Conservation (phyloP, 92 coral and sea anemone genomes). For the Isaurus tuberculatus region DNA sequence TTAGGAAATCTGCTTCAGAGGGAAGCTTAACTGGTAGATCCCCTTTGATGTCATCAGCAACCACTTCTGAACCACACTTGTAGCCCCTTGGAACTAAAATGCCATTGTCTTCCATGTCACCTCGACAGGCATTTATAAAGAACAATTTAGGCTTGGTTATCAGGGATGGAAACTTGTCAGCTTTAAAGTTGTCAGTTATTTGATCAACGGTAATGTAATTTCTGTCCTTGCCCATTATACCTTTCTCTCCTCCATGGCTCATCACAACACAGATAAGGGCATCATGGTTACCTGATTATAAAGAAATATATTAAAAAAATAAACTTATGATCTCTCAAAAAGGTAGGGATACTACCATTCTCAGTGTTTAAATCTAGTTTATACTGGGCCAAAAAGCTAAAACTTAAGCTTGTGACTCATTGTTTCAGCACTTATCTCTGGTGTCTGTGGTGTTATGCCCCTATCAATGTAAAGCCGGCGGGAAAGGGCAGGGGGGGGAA, state of each 20-base stretch:
- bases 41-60: constrained; percentile 33
- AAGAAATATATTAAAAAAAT: background rate
- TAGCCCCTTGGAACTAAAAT: constrained; percentile 36
- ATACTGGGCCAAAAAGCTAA: too few species aligned
- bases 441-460: too few species aligned
- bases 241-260: constrained; percentile 87
- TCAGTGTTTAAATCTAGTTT: too few species aligned
- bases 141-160: constrained; percentile 93
- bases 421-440: too few species aligned
- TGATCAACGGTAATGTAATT: constrained; percentile 70
- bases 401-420: too few species aligned
- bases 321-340: background rate
- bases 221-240: constrained; percentile 69
- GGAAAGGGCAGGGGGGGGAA: too few species aligned
- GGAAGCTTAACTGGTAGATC: constrained; percentile 87
- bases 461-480: too few species aligned
- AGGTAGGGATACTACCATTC: too few species aligned
- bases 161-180: constrained; percentile 71
- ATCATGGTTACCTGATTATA: constrained; percentile 73
- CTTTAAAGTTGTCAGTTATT: constrained; percentile 79
- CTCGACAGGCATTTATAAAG: constrained; percentile 95
- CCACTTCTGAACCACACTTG: constrained; percentile 42
- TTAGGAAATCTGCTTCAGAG: constrained; percentile 84
- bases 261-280: constrained; percentile 83
- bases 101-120: constrained; percentile 74